Evolutionary conservation across 2,888 invertebrate genomes (phyloP), one percentile per base, ranked within the genome.

Genomic region (Agrypnus murinus): DNA sequence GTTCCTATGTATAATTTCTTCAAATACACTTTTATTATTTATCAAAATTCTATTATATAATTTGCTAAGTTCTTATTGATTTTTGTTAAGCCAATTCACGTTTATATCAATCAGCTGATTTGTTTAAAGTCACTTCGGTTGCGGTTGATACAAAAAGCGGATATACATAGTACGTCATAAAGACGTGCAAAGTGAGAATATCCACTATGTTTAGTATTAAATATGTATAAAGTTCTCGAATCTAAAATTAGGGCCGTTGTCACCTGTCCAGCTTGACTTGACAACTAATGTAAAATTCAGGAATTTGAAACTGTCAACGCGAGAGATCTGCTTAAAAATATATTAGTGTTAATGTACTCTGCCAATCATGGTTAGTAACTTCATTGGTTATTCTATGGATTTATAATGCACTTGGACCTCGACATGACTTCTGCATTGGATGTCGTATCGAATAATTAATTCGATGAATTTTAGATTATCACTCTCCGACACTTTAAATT

Each of bases 241-340:
- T 77, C 67, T 70, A 69, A 76, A 77, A 78, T 76, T 71, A 71
- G 74, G 63, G 72, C 78, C 77, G 77, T 75, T 77, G 77, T 77
- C 78, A 78, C 76, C 71, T 75, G 74, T 73, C 72, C 60, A 62
- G 69, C 65, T 63, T 64, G 71, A 65, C 65, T 68, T 66, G 67
- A 67, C 69, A 75, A 69, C 66, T 58, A 72, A 74, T 75, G 75
- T 71, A 75, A 75, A 75, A 75, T 75, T 74, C 70, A 75, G 60
- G 57, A 68, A 71, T 70, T 72, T 74, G 53, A 68, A 73, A 64
- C 72, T 74, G 75, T 76, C 77, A 76, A 59, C 73, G 67, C 57
- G 63, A 65, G 50, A 48, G 40, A 57, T 60, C 71, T 74, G 71
- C 58, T 78, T 76, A 78, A 78, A 77, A 77, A 78, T 78, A 77